Evolutionary conservation across 1,140 invertebrate genomes (phyloP).

Genomic region (Cardiocondyla obscurior): DNA sequence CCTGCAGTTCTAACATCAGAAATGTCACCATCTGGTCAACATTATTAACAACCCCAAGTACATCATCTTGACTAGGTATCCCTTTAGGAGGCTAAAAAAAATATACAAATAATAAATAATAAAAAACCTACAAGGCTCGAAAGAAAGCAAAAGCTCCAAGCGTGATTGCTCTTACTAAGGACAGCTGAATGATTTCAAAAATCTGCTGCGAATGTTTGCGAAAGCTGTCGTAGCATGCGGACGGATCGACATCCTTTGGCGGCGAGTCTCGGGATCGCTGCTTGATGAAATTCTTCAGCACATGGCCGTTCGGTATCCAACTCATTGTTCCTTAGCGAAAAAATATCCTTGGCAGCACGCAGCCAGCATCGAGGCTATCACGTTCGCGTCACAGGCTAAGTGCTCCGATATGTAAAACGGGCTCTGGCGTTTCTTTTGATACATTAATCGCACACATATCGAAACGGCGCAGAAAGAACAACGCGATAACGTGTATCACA

Average conservation of each 20-base stretch:
- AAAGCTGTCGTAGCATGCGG: slow-evolving; percentile 95
- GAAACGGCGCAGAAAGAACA: neutral
- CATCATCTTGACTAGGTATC: slow-evolving; percentile 90
- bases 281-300: slow-evolving; percentile 85
- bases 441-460: neutral
- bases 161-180: slow-evolving; percentile 82
- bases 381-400: neutral
- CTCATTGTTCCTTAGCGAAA: slow-evolving; percentile 84
- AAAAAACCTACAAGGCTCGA: too few species aligned
- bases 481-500: neutral
- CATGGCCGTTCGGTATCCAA: slow-evolving; percentile 87
- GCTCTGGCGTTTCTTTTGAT: neutral
- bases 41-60: slow-evolving; percentile 95
- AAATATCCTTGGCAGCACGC: neutral
- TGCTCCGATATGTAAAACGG: neutral
- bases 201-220: slow-evolving; percentile 97
- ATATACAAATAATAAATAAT: too few species aligned
- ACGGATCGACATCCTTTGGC: slow-evolving; percentile 87
- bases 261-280: slow-evolving; percentile 82
- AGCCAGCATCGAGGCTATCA: neutral
- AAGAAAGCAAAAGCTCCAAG: neutral
- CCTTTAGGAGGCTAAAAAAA: slow-evolving; percentile 80
- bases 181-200: slow-evolving; percentile 91
- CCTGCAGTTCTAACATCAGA: slow-evolving; percentile 91
- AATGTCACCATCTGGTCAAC: slow-evolving; percentile 96